These are phyloP conservation scores for Ornithorhynchus anatinus DNA, from an alignment of 2,113 vertebrate species.

Conservation along the genomic window DNA sequence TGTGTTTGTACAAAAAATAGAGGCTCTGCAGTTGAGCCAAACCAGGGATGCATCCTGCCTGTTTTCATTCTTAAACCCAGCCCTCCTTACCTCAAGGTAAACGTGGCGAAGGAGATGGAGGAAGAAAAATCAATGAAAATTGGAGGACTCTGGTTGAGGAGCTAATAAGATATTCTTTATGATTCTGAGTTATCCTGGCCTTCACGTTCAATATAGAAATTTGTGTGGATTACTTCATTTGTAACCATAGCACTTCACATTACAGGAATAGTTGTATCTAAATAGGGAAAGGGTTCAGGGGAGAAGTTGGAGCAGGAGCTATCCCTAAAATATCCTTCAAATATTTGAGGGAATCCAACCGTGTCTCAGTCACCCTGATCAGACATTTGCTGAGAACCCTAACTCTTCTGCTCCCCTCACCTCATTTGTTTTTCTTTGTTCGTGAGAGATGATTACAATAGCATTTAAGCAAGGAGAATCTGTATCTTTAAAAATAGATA, in stretches of 20 bases:
- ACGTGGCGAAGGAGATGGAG: not conserved
- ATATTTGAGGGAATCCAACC: not conserved
- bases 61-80: rapidly evolving
- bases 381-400: not conserved
- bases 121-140: not conserved
- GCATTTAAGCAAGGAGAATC: slow-evolving; percentile 38
- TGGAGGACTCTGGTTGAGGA: rapidly evolving
- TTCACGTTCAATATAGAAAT: not conserved
- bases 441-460: slow-evolving; percentile 29
- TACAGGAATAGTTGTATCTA: not conserved
- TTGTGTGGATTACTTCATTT: not conserved
- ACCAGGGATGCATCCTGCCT: no score
- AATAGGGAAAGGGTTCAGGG: not conserved
- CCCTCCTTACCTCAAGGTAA: not conserved
- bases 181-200: not conserved
- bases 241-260: not conserved
- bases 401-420: slow-evolving; percentile 4
- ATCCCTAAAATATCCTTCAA: not conserved
- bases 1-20: rapidly evolving
- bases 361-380: rapidly evolving
- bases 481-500: slow-evolving; percentile 61
- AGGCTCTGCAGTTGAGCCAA: not conserved
- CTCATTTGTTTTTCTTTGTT: slow-evolving; percentile 66
- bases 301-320: rapidly evolving
- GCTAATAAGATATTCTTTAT: not conserved